Conservation (phyloP, 2,888 invertebrate species). For the Trichogramma evanescens region DNA sequence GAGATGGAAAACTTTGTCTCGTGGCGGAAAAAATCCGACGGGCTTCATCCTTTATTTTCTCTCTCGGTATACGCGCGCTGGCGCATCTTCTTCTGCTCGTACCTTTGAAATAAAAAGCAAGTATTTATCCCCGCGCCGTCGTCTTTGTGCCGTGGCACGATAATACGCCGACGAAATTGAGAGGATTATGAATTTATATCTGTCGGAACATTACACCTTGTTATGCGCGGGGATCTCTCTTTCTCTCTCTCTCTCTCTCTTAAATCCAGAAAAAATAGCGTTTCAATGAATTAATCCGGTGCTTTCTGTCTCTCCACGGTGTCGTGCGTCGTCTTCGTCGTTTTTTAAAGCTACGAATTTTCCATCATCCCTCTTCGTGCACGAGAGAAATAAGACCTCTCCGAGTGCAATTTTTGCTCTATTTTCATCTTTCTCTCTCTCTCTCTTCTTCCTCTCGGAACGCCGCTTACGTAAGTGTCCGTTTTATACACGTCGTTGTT, state of each 20-base stretch:
- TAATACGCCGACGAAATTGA: neutral
- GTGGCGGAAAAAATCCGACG: too few relatives aligned
- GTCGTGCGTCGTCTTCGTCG: neutral
- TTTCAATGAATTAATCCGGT: slow-evolving; percentile 18
- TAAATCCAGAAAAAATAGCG: slow-evolving; percentile 4
- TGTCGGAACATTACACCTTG: slow-evolving; percentile 6
- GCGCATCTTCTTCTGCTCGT: too few relatives aligned
- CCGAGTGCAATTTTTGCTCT: slow-evolving; percentile 11
- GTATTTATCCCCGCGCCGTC: too few relatives aligned
- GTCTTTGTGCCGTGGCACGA: slow-evolving; percentile 13
- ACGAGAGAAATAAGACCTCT: slow-evolving; percentile 8
- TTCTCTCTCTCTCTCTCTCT: neutral
- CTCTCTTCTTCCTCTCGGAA: neutral
- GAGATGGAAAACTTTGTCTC: too few relatives aligned
- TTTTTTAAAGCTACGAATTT: slow-evolving; percentile 11
- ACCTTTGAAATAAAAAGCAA: too few relatives aligned
- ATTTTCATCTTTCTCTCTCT: slow-evolving; percentile 16
- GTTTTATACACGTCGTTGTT: neutral
- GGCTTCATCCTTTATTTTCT: too few relatives aligned
- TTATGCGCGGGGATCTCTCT: neutral
- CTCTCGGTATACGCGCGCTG: too few relatives aligned
- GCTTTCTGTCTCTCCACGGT: neutral
- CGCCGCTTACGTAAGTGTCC: neutral
- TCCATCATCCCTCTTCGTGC: slow-evolving; percentile 2
- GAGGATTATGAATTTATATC: slow-evolving; percentile 7